A percentile compares a stretch with the other conserved stretches of the same genome.
Evolutionary conservation across 1,140 invertebrate genomes (phyloP).

Genomic region (Heliconius hermathena): DNA sequence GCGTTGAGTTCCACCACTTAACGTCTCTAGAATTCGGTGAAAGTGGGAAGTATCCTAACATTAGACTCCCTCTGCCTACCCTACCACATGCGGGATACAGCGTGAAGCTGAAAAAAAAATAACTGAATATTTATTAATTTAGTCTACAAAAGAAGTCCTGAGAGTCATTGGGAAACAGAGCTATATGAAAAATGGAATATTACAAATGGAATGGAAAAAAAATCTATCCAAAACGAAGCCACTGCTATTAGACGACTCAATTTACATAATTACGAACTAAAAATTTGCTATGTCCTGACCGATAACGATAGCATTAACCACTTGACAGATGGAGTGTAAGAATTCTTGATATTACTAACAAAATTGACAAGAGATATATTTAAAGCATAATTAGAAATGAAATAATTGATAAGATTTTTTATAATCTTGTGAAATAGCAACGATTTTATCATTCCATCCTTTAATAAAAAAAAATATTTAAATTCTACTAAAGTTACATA

Average conservation of each 20-base stretch:
- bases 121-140: not conserved
- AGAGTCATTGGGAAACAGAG: constrained; percentile 18
- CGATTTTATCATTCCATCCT: not conserved
- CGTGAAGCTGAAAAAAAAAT: no score
- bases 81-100: no score
- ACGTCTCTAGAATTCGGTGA: no score
- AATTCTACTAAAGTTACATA: not conserved
- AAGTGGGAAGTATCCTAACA: not conserved
- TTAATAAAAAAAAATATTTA: not conserved
- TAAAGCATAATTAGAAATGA: not conserved
- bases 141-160: constrained; percentile 32
- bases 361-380: not conserved
- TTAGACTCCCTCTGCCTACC: not conserved
- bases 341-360: not conserved
- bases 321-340: constrained; percentile 83
- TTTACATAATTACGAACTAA: constrained; percentile 67
- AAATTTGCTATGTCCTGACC: constrained; percentile 81
- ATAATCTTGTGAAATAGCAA: not conserved
- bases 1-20: no score
- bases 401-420: not conserved
- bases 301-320: constrained; percentile 83
- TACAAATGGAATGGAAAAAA: constrained; percentile 6
- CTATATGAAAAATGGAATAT: constrained; percentile 53
- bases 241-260: constrained; percentile 67
- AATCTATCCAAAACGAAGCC: constrained; percentile 19